phyloP scores from a whole-genome alignment of 2,797 vertebrate species.

The Poeciliopsis presidionis region DNA sequence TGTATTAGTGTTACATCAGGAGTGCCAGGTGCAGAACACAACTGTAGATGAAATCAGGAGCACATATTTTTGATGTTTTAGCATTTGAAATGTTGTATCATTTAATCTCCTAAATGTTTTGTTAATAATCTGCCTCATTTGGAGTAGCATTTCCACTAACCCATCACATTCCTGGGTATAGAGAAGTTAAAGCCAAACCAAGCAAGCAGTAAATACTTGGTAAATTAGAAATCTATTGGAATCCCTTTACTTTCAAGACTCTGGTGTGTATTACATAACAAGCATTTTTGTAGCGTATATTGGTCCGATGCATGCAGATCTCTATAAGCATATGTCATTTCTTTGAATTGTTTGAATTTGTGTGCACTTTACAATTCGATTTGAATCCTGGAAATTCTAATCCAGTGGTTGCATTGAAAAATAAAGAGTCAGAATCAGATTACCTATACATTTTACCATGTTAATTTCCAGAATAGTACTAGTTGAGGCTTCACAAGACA shows the following conservation, averaged over 20 bases:
- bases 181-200: not conserved
- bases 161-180: not conserved
- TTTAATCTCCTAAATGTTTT: not conserved
- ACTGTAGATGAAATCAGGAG: not conserved
- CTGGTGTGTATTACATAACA: not conserved
- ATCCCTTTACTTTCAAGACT: not conserved
- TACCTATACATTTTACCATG: not conserved
- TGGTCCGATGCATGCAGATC: not conserved
- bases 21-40: not conserved
- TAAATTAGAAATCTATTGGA: not conserved
- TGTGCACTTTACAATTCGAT: not conserved
- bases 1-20: not conserved
- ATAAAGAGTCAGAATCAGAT: not conserved
- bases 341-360: not conserved
- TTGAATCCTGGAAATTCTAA: not conserved
- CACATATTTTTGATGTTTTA: not conserved
- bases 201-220: not conserved
- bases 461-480: not conserved
- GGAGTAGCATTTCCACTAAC: not conserved
- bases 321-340: not conserved
- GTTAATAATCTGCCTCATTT: not conserved
- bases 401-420: not conserved
- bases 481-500: not conserved
- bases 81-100: not conserved
- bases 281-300: not conserved